Base-by-base conservation (phyloP, 2,113 vertebrate species). In the Glareola pratincola region DNA sequence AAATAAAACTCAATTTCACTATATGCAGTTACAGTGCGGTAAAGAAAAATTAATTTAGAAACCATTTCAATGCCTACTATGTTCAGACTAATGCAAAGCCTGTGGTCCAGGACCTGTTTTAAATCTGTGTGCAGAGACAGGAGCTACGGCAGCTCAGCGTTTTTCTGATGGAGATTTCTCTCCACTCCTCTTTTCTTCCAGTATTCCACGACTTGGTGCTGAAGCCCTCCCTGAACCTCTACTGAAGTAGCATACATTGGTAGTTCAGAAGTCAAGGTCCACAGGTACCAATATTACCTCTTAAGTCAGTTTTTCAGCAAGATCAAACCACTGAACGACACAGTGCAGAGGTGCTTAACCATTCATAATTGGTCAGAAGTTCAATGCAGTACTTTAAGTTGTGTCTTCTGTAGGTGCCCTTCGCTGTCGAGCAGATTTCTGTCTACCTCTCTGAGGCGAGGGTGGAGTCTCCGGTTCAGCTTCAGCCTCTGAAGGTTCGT, bases 381-480 rank as follows among this genome's bases (percentile, higher is more conserved):
- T 43, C 66, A 36, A 1, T 0, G 12, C n/a, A 57, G 39, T 1
- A 20, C 17, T 90, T 96, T 98, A 98, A 26, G 96, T 98, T 13
- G 98, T 73, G 93, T 97, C 98, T 64, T 99, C 99, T 4, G 97
- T 68, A 26, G 97, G 96, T 17, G 96, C 89, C 39, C 98, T 97
- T 95, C 99, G 98, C 85, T 99, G 99, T 56, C 99, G 98, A 76
- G 98, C 88, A 0, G 98, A 97, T 97, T 98, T 98, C 95, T 98
- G 98, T 73, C 99, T 98, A 12, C 90, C 95, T 60, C 98, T 98
- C 43, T 97, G 97, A 4, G 98, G 92, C 0, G 98, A 96, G 13
- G 96, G 92, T 2, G 97, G 96, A 13, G 96, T 80, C 27, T 98
- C 95, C 9, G 98, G 98, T 13, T 99, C 98, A 3, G 96, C 94